Evolutionary conservation across 2,888 invertebrate genomes (phyloP), one percentile per base, ranked within the genome.

Genomic region (Apantesis nais): DNA sequence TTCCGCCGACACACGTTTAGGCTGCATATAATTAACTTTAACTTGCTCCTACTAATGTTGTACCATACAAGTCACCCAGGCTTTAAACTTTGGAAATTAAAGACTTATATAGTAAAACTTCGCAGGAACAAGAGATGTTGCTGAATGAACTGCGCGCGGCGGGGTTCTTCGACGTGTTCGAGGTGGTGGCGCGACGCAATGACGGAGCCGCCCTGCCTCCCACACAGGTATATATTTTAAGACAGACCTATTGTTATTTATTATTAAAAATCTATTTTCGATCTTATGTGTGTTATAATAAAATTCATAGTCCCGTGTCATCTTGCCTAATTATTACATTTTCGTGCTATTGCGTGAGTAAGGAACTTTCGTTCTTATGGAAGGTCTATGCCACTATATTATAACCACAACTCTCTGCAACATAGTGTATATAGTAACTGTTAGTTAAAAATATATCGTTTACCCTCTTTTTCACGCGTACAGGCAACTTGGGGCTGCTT

Each of bases 141-240:
- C 94, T 98, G 61, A 97, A 97, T 89, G 99, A 99, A 93, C 93
- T 99, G 65, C 96, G 98, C 29, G 96, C 97, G 82, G 97, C 97
- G 7, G 97, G 98, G 0, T 99, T 98, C 93, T 98, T 98, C 92
- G 99, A 99, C 92, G 98, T 99, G 66, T 99, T 99, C 92, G 98
- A 98, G 92, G 97, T 98, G 84, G 96, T 96, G 68, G 94, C 95
- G 68, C 90, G 85, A 86, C 94, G 87, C 74, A 93, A 74, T 90
- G 85, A 84, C 68, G 86, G 81, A 29, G 85, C 81, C 12, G 76
- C 80, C 8, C 71, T 83, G 52, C 81, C 85, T 48, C 86, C 86
- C 74, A 86, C 88, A 52, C 88, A 82, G 79, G 81, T 82, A 16
- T 52, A n/a, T n/a, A 41, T 41, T 41, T 16, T 19, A 44, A 0